Evolutionary conservation across 2,113 vertebrate species (phyloP).

Genomic region (Sakesphorus luctuosus): DNA sequence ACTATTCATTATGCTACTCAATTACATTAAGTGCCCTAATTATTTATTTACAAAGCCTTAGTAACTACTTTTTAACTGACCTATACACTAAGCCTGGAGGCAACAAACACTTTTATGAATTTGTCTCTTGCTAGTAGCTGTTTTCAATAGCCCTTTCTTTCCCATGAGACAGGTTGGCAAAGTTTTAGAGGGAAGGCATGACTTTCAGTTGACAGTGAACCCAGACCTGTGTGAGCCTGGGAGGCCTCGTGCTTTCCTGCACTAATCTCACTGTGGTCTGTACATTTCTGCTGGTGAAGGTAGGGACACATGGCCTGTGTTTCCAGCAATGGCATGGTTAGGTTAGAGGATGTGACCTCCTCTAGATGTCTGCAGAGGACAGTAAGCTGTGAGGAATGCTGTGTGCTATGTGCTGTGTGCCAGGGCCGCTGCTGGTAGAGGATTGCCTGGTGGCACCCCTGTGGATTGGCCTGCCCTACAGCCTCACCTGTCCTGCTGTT

Average conservation of each 20-base stretch:
- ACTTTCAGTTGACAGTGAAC: neutral
- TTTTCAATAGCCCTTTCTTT: neutral
- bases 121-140: neutral
- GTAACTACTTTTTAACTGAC: conserved; percentile 13
- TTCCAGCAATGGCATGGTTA: neutral
- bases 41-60: conserved; percentile 65
- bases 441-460: fast-evolving
- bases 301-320: neutral
- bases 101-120: neutral
- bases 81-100: neutral
- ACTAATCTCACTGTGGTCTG: fast-evolving
- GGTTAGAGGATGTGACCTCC: neutral
- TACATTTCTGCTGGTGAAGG: neutral
- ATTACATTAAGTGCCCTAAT: conserved; percentile 58
- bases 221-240: fast-evolving
- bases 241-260: neutral
- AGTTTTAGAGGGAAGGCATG: neutral
- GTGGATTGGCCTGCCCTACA: neutral
- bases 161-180: neutral
- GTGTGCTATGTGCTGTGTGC: fast-evolving
- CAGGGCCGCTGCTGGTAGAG: neutral
- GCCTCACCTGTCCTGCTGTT: neutral
- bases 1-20: conserved; percentile 67
- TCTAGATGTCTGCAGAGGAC: neutral
- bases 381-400: neutral